Percentiles rank a stretch among this genome's conserved stretches.
phyloP scores from a whole-genome alignment of 2,113 vertebrate species.

The Mirounga angustirostris region DNA sequence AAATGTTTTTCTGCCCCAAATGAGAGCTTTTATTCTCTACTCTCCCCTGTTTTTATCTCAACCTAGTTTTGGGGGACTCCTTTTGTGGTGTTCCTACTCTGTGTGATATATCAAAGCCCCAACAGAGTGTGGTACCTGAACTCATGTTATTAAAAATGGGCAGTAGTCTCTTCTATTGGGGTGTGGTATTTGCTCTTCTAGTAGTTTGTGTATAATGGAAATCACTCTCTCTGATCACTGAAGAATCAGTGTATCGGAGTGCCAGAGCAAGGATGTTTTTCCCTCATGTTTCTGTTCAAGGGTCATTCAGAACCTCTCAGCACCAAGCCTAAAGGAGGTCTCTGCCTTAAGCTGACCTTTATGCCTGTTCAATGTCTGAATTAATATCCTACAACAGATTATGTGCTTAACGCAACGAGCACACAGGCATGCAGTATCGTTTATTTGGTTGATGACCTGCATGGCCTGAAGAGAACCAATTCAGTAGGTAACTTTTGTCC shows the following conservation, averaged over 20 bases:
- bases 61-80: background rate
- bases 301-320: background rate
- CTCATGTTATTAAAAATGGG: background rate
- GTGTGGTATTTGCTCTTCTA: background rate
- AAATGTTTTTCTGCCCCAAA: background rate
- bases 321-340: background rate
- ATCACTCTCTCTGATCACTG: background rate
- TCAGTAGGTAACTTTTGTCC: background rate
- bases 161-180: background rate
- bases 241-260: background rate
- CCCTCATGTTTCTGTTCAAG: background rate
- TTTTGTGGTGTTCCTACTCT: background rate
- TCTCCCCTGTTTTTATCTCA: background rate
- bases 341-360: background rate
- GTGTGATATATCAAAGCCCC: background rate
- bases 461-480: accelerated
- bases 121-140: background rate
- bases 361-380: background rate
- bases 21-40: background rate
- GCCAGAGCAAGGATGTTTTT: background rate
- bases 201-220: background rate
- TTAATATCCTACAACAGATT: background rate
- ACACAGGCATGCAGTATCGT: accelerated
- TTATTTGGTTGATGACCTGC: background rate
- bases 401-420: background rate